A percentile compares a stretch with the other conserved stretches of the same genome.
phyloP scores from a whole-genome alignment of 2,797 vertebrate genomes.

The Poliocrania exsul region DNA sequence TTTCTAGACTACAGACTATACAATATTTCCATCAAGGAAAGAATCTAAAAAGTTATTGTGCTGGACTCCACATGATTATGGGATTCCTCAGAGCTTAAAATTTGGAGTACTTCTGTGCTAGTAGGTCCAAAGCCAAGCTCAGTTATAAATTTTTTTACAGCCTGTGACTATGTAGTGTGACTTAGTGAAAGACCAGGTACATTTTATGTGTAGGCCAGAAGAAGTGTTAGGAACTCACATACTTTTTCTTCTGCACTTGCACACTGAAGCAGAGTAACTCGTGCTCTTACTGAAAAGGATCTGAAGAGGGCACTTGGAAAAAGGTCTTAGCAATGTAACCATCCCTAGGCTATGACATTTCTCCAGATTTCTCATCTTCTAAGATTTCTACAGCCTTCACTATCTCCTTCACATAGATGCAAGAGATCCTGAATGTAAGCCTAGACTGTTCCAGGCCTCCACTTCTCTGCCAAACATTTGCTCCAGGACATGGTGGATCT shows the following conservation, averaged over 20 bases:
- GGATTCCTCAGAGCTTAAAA: neutral
- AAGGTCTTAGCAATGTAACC: neutral
- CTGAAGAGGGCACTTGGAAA: neutral
- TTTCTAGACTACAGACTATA: neutral
- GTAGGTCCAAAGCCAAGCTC: neutral
- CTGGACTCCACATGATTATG: neutral
- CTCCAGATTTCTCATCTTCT: neutral
- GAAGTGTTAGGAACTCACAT: neutral
- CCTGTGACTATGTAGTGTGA: neutral
- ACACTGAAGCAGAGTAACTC: neutral
- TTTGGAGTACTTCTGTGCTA: neutral
- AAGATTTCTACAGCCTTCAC: neutral
- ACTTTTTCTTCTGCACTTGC: neutral
- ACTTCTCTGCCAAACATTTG: neutral
- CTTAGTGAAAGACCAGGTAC: neutral
- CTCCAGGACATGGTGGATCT: neutral
- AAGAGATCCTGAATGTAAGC: neutral
- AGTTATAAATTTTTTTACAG: neutral
- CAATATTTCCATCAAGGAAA: neutral
- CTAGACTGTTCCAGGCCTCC: neutral
- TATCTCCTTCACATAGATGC: neutral
- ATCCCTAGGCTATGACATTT: neutral
- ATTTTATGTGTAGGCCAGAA: neutral
- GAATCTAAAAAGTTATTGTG: neutral
- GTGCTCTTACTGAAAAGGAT: neutral